phyloP scores from a whole-genome alignment of 2,113 vertebrate species.

The Podilymbus podiceps region DNA sequence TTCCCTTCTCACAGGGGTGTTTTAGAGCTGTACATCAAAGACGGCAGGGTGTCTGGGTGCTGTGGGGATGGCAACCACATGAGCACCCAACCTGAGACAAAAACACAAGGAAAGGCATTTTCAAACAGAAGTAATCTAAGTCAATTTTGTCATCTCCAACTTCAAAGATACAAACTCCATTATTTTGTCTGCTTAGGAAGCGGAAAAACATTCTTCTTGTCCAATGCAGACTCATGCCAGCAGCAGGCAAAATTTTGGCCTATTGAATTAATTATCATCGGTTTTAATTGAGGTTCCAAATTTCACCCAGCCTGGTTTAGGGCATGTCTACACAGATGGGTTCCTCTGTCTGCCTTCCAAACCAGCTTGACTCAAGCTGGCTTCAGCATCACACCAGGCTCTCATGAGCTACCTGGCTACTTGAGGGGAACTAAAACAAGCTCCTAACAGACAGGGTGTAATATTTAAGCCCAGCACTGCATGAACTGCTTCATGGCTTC shows the following conservation, averaged over 20 bases:
- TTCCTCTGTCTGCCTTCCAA: constrained; percentile 41
- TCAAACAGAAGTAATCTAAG: background rate
- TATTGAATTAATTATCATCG: constrained; percentile 9
- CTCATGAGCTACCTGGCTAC: background rate
- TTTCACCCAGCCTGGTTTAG: constrained; percentile 29
- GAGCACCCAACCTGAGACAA: background rate
- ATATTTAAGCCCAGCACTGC: background rate
- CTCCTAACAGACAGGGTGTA: background rate
- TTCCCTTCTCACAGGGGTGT: background rate
- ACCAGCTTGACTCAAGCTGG: background rate
- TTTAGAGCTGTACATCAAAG: background rate
- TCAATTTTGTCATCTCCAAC: background rate
- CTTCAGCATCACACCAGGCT: background rate
- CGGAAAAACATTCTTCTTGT: background rate
- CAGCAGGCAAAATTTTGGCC: background rate
- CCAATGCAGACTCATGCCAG: background rate
- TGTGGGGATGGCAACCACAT: background rate
- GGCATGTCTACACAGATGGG: constrained; percentile 59
- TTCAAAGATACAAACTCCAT: constrained; percentile 6
- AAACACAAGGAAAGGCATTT: background rate
- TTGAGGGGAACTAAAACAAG: background rate
- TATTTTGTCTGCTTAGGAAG: constrained; percentile 17
- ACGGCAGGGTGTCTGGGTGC: background rate
- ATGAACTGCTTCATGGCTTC: background rate
- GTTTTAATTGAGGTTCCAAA: constrained; percentile 24